Evolutionary conservation across 2,888 invertebrate genomes (phyloP).

Genomic region (Cantharis flavilabris): DNA sequence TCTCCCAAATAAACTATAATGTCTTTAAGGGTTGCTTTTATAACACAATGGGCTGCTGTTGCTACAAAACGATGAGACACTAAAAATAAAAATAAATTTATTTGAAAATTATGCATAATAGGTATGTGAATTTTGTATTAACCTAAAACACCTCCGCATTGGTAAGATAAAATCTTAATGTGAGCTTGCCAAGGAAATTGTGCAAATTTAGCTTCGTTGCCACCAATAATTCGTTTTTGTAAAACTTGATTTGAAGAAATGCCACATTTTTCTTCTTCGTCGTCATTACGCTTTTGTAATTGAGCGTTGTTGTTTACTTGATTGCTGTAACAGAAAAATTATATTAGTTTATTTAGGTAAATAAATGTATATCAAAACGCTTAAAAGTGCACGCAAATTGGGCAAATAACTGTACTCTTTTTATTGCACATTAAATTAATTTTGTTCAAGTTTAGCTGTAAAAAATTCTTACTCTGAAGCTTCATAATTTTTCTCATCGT

Average conservation of each 20-base stretch:
- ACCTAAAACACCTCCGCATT: constrained; percentile 81
- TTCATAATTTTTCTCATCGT: constrained; percentile 28
- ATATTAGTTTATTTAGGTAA: not conserved
- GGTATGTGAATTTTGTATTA: constrained; percentile 6
- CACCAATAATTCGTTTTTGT: constrained; percentile 81
- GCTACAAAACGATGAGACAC: constrained; percentile 76
- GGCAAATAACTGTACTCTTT: not conserved
- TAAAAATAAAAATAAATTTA: constrained; percentile 47
- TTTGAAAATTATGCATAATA: not conserved
- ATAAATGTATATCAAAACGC: not conserved
- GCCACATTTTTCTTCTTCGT: constrained; percentile 67
- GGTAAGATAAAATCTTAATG: constrained; percentile 79
- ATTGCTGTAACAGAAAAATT: not conserved
- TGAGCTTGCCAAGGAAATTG: constrained; percentile 89
- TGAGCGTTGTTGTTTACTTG: constrained; percentile 22
- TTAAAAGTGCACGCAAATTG: not conserved
- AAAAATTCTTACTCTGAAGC: constrained; percentile 37
- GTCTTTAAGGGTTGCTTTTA: constrained; percentile 72
- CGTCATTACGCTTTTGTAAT: constrained; percentile 46
- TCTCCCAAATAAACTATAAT: constrained; percentile 81
- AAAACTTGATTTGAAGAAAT: constrained; percentile 62
- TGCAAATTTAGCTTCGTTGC: constrained; percentile 74
- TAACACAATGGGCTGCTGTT: constrained; percentile 84
- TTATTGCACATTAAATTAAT: not conserved
- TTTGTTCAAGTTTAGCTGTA: not conserved